A percentile compares a stretch with the other conserved stretches of the same genome.
Evolutionary conservation across 53 echinoderm and acorn worm species (phyloP).

Genomic region (Stichopus horrens): DNA sequence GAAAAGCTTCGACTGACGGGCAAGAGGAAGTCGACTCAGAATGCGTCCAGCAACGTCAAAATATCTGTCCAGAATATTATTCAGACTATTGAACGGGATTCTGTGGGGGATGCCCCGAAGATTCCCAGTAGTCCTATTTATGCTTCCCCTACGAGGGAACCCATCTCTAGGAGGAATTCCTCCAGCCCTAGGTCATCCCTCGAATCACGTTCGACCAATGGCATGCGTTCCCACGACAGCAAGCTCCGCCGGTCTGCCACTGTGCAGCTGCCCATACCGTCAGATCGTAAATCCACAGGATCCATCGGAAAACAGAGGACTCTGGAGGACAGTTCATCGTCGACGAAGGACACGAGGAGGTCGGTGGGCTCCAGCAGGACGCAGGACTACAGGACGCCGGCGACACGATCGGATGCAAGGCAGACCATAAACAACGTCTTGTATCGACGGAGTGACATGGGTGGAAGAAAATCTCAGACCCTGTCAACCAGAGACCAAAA

Average conservation of each 20-base stretch:
- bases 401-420: slow-evolving; percentile 74
- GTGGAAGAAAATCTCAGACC: slow-evolving; percentile 52
- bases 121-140: slow-evolving; percentile 62
- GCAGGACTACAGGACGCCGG: slow-evolving; percentile 22
- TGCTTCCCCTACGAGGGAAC: slow-evolving; percentile 39
- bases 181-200: slow-evolving; percentile 57
- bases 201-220: slow-evolving; percentile 68
- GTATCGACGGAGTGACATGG: slow-evolving; percentile 70
- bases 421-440: slow-evolving; percentile 86
- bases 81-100: slow-evolving; percentile 79
- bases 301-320: slow-evolving; percentile 40
- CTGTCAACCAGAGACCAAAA: not conserved
- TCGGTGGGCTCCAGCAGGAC: not conserved
- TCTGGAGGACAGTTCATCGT: slow-evolving; percentile 5
- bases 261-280: slow-evolving; percentile 12
- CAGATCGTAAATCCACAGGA: slow-evolving; percentile 64
- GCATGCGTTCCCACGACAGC: slow-evolving; percentile 42
- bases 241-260: slow-evolving; percentile 45
- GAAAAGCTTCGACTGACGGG: slow-evolving; percentile 65
- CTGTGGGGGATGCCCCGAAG: slow-evolving; percentile 68
- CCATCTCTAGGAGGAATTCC: slow-evolving; percentile 27
- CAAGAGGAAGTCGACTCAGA: slow-evolving; percentile 51
- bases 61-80: slow-evolving; percentile 90
- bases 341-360: slow-evolving; percentile 50
- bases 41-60: slow-evolving; percentile 46